These are phyloP conservation scores for Drosophila rubida DNA, from an alignment of 2,888 invertebrate species.

Conservation along the genomic window DNA sequence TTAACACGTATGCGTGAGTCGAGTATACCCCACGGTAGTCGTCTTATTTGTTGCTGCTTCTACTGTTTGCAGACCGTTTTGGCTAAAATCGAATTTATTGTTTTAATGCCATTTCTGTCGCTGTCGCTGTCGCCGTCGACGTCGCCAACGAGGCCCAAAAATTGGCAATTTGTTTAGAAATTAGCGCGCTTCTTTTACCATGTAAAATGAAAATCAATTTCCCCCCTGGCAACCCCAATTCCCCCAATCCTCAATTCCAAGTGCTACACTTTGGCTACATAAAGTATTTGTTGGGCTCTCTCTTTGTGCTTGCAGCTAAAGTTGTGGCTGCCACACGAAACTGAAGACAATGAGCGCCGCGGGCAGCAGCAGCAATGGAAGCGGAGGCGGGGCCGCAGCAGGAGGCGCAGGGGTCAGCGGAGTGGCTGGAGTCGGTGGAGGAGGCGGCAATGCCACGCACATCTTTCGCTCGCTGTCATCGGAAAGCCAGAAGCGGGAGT, in stretches of 20 bases:
- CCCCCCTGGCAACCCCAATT: background rate
- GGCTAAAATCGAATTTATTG: slow-evolving; percentile 77
- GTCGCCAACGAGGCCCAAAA: slow-evolving; percentile 51
- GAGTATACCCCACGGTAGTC: background rate
- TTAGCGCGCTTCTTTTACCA: slow-evolving; percentile 70
- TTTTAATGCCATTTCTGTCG: slow-evolving; percentile 74
- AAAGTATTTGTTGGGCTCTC: background rate
- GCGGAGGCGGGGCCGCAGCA: slow-evolving; percentile 26
- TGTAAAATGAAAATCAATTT: slow-evolving; percentile 75
- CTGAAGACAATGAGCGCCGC: slow-evolving; percentile 58
- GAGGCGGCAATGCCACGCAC: slow-evolving; percentile 62
- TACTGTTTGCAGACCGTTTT: slow-evolving; percentile 41
- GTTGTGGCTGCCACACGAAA: slow-evolving; percentile 27
- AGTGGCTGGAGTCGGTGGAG: background rate
- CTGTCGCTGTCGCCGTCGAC: slow-evolving; percentile 56
- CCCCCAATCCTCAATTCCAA: background rate
- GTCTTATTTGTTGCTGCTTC: slow-evolving; percentile 22
- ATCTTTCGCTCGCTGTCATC: slow-evolving; percentile 89
- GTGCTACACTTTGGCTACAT: background rate
- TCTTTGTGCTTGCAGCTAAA: slow-evolving; percentile 23
- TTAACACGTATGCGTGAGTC: background rate
- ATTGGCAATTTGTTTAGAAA: slow-evolving; percentile 79
- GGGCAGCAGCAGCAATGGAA: slow-evolving; percentile 36
- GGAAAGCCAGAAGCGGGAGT: slow-evolving; percentile 89
- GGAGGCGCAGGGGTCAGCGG: slow-evolving; percentile 34